These are phyloP conservation scores for Diaperis boleti DNA, from an alignment of 2,888 invertebrate genomes.

Conservation along the genomic window DNA sequence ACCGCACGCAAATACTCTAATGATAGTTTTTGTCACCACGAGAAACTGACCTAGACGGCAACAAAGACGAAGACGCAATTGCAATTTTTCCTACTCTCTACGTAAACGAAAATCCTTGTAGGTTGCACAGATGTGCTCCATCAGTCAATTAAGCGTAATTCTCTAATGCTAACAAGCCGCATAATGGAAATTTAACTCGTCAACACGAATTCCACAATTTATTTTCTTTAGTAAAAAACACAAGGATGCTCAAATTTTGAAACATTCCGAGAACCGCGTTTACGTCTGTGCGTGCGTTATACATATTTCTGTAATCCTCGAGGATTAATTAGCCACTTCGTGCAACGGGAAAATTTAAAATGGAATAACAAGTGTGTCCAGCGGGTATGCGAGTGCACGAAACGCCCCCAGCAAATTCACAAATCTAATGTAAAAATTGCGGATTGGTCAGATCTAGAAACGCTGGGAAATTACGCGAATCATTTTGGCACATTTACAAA, in stretches of 20 bases:
- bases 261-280: constrained; percentile 18
- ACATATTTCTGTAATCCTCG: constrained; percentile 44
- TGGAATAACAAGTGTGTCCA: constrained; percentile 43
- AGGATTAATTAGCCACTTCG: constrained; percentile 45
- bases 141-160: constrained; percentile 18
- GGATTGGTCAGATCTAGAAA: constrained; percentile 26
- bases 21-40: constrained; percentile 21
- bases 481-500: constrained; percentile 34
- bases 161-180: constrained; percentile 11
- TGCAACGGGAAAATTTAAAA: constrained; percentile 44
- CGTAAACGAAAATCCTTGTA: constrained; percentile 29
- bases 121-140: constrained; percentile 27
- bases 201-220: constrained; percentile 5
- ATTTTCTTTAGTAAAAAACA: too few species aligned
- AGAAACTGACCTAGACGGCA: not conserved
- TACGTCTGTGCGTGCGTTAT: constrained; percentile 37
- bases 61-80: constrained; percentile 1
- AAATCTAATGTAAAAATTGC: constrained; percentile 36
- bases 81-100: not conserved
- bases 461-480: constrained; percentile 20
- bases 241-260: too few species aligned
- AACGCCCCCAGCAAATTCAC: constrained; percentile 40
- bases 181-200: not conserved
- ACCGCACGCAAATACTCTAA: constrained; percentile 31
- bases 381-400: constrained; percentile 40